Conservation (phyloP, 2,888 invertebrate species). For the Ochlodes sylvanus region DNA sequence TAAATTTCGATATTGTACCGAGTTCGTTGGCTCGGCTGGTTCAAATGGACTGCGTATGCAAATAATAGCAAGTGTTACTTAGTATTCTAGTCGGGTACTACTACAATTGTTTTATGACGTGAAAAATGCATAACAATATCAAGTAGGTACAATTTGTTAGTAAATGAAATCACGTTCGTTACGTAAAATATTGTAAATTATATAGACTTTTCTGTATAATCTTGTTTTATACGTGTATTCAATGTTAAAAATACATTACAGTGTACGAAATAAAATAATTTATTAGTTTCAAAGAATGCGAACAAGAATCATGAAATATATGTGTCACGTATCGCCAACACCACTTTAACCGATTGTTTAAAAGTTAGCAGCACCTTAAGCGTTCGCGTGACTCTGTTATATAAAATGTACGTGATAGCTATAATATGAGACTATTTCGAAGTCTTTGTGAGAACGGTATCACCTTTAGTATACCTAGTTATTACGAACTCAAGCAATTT, state of each 20-base stretch:
- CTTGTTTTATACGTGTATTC: no score
- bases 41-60: constrained; percentile 53
- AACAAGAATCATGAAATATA: neutral
- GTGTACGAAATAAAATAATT: no score
- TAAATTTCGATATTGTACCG: constrained; percentile 62
- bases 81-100: constrained; percentile 28
- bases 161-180: constrained; percentile 14
- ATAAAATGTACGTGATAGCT: constrained; percentile 31
- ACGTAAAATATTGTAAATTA: neutral
- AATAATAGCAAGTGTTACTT: constrained; percentile 40
- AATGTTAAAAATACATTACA: no score
- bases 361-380: constrained; percentile 15
- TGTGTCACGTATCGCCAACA: constrained; percentile 15
- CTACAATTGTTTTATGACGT: constrained; percentile 33
- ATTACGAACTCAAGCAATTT: constrained; percentile 14
- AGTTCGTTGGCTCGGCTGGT: constrained; percentile 61
- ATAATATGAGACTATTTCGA: constrained; percentile 29
- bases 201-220: neutral
- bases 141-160: constrained; percentile 1
- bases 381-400: constrained; percentile 31
- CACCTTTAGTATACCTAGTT: constrained; percentile 21
- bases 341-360: constrained; percentile 5
- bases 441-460: constrained; percentile 37
- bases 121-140: constrained; percentile 30
- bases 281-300: no score